Percentiles rank a stretch among this genome's conserved stretches.
Conservation (phyloP, 2,113 vertebrate species). For the Pipra filicauda region DNA sequence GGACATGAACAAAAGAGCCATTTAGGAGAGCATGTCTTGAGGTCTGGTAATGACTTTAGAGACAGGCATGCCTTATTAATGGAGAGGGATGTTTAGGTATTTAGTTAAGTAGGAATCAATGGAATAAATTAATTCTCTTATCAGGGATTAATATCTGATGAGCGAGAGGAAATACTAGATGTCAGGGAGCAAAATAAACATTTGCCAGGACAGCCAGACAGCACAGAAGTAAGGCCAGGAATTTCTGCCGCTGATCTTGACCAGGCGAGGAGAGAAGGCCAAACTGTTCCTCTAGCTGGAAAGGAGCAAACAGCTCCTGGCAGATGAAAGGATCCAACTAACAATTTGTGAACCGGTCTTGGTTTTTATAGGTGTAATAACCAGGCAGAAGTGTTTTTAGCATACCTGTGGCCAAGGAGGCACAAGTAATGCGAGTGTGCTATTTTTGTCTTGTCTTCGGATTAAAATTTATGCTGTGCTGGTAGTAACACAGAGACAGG, state of each 20-base stretch:
- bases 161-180: neutral
- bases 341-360: neutral
- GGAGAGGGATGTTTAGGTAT: neutral
- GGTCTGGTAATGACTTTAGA: neutral
- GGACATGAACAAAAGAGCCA: neutral
- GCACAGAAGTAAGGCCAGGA: neutral
- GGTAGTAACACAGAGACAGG: neutral
- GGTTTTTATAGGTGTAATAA: neutral
- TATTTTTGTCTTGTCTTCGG: fast-evolving
- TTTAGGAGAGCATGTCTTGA: neutral
- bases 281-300: neutral
- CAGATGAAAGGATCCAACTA: neutral
- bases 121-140: conserved; percentile 26
- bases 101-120: neutral
- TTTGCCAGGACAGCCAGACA: neutral
- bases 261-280: neutral
- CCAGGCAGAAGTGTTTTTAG: neutral
- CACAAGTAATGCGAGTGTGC: neutral
- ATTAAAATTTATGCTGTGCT: neutral
- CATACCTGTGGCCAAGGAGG: neutral
- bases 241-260: neutral
- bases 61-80: neutral
- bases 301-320: neutral
- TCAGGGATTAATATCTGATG: neutral
- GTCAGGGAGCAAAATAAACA: neutral